A percentile compares a stretch with the other conserved stretches of the same genome.
Conservation (phyloP, 2,113 vertebrate genomes). For the Syrrhaptes paradoxus region DNA sequence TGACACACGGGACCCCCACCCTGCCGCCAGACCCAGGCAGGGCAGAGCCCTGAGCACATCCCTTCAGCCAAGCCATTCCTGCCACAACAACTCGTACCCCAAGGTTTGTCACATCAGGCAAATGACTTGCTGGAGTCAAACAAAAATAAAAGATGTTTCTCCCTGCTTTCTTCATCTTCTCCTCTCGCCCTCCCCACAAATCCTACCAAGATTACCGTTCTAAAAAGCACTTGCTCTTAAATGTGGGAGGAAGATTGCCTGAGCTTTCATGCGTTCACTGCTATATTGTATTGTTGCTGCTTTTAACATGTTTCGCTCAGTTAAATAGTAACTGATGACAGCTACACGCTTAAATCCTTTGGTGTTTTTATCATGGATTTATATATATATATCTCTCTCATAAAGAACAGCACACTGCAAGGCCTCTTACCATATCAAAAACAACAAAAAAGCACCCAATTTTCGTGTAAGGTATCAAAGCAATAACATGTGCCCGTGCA, state of each 20-base stretch:
- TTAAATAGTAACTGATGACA: slow-evolving; percentile 61
- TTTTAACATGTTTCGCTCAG: slow-evolving; percentile 43
- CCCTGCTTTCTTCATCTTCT: neutral
- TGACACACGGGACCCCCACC: fast-evolving
- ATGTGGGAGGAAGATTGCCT: slow-evolving; percentile 66
- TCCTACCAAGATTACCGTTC: neutral
- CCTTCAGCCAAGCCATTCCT: neutral
- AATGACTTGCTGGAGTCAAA: neutral
- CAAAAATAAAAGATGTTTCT: slow-evolving; percentile 18
- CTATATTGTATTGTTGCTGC: slow-evolving; percentile 67
- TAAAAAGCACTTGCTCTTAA: slow-evolving; percentile 53
- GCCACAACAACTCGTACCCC: neutral
- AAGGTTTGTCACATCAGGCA: neutral
- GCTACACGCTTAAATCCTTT: slow-evolving; percentile 26
- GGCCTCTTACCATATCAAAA: slow-evolving; percentile 60
- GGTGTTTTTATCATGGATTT: slow-evolving; percentile 30
- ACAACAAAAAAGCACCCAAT: slow-evolving; percentile 27
- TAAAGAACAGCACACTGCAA: slow-evolving; percentile 40
- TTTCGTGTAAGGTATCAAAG: slow-evolving; percentile 35
- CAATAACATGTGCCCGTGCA: neutral
- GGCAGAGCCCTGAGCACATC: fast-evolving
- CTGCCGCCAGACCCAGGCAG: neutral
- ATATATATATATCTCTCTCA: slow-evolving; percentile 21
- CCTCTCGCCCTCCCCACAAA: neutral
- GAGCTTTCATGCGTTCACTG: slow-evolving; percentile 62